phyloP scores from a whole-genome alignment of 1,140 invertebrate species.

The Dufourea novaeangliae region DNA sequence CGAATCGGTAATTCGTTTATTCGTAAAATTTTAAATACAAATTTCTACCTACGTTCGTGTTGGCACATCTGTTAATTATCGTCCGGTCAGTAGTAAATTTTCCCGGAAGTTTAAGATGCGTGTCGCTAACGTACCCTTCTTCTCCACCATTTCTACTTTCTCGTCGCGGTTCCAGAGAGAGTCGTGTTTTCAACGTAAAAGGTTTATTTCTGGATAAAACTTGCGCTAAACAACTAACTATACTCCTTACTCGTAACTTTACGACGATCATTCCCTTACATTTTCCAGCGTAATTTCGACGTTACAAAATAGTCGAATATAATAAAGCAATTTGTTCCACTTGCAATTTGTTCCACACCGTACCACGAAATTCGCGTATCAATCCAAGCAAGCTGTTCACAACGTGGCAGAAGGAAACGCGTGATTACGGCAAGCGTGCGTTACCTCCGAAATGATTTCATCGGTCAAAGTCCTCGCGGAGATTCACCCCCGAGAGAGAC shows the following conservation, averaged over 20 bases:
- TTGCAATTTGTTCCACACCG: conserved; percentile 24
- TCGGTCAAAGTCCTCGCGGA: neutral
- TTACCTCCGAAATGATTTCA: neutral
- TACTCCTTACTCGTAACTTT: neutral
- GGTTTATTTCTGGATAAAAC: conserved; percentile 1
- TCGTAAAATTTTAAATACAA: neutral
- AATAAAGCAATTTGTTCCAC: conserved; percentile 72
- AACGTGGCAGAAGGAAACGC: conserved; percentile 6
- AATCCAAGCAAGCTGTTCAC: neutral
- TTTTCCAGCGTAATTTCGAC: neutral
- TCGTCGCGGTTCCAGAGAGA: neutral
- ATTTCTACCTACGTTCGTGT: neutral
- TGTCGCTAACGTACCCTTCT: neutral
- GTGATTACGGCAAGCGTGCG: neutral
- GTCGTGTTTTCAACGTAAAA: neutral
- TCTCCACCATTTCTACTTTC: conserved; percentile 42
- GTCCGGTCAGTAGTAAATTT: conserved; percentile 15
- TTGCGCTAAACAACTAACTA: neutral
- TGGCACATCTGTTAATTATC: conserved; percentile 27
- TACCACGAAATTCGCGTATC: conserved; percentile 13
- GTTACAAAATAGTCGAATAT: conserved; percentile 46
- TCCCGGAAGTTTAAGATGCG: conserved; percentile 36
- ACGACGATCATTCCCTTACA: neutral
- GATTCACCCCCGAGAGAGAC: no score
- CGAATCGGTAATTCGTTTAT: neutral